Evolutionary conservation across 2,888 invertebrate species (phyloP).

Genomic region (Stenurella melanura): DNA sequence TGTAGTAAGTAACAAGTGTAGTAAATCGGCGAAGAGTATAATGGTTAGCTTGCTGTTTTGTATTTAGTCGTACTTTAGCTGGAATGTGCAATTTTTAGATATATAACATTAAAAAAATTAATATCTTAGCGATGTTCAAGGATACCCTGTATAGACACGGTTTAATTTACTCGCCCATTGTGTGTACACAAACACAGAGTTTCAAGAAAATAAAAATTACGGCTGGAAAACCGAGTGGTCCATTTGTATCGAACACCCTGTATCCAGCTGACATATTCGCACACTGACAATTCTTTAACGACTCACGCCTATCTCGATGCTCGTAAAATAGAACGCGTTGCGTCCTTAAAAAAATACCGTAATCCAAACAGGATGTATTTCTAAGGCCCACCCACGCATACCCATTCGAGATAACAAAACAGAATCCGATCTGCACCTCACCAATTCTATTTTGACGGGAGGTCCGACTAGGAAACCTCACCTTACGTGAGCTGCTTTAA

Average conservation of each 20-base stretch:
- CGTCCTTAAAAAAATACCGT: background rate
- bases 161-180: too few species aligned
- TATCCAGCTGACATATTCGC: background rate
- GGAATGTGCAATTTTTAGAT: too few species aligned
- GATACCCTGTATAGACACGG: too few species aligned
- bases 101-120: too few species aligned
- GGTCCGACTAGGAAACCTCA: conserved; percentile 43
- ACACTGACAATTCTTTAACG: background rate
- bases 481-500: conserved; percentile 54
- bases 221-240: too few species aligned
- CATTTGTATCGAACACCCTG: background rate
- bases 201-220: too few species aligned
- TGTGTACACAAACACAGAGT: too few species aligned
- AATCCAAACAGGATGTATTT: conserved; percentile 1
- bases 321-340: background rate
- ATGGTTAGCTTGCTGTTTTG: too few species aligned
- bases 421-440: conserved; percentile 12
- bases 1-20: too few species aligned
- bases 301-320: background rate
- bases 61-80: too few species aligned
- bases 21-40: too few species aligned
- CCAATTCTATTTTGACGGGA: conserved; percentile 32
- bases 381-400: conserved; percentile 15
- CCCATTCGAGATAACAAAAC: conserved; percentile 5
- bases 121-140: too few species aligned